Evolutionary conservation across 2,888 invertebrate species (phyloP).

Genomic region (Elgonia sp.): DNA sequence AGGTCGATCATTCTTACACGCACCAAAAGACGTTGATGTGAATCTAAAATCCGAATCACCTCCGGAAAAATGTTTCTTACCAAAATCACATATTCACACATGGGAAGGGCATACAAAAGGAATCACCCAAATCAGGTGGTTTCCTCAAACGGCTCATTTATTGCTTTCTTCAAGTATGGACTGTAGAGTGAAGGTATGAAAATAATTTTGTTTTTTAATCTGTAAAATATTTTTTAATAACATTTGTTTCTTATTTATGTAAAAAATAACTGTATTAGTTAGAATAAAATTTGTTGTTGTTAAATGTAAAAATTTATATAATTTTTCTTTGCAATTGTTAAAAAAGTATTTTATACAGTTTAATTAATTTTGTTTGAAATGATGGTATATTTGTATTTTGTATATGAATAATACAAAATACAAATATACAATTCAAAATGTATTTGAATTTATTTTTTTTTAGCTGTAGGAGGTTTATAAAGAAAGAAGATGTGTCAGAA

Average conservation of each 20-base stretch:
- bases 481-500: conserved; percentile 95
- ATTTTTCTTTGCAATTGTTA: not conserved
- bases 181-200: conserved; percentile 94
- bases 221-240: not conserved
- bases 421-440: no score
- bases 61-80: conserved; percentile 98
- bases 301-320: not conserved
- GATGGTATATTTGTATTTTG: no score
- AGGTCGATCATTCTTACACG: conserved; percentile 97
- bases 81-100: conserved; percentile 97
- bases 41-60: conserved; percentile 95
- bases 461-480: conserved; percentile 99
- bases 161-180: conserved; percentile 99
- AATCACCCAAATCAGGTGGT: conserved; percentile 97
- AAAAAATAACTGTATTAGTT: no score
- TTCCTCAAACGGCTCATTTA: conserved; percentile 97
- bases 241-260: no score
- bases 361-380: no score
- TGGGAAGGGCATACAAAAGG: conserved; percentile 99
- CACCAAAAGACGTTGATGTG: conserved; percentile 97
- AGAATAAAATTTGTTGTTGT: no score
- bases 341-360: no score
- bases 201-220: not conserved
- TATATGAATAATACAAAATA: no score
- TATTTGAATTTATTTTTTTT: conserved; percentile 31